Conservation (phyloP, 2,113 vertebrate species). For the Protomyctophum bolini region DNA sequence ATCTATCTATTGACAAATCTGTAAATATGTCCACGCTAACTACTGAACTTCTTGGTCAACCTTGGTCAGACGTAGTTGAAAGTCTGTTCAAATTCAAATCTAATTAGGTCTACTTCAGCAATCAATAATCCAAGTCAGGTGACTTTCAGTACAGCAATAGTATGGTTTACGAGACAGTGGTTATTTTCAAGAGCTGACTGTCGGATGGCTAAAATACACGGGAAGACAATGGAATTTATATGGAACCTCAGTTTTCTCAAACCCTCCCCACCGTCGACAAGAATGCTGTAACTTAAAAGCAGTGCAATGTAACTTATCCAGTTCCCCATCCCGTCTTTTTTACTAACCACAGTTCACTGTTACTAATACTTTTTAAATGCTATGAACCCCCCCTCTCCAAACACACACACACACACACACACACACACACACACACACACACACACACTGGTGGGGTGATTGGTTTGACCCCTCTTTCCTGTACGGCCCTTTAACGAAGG, state of each 20-base stretch:
- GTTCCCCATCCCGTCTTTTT: conserved; percentile 11
- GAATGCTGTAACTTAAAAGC: neutral
- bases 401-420: neutral
- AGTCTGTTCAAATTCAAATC: neutral
- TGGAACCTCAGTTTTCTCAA: neutral
- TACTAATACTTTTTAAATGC: conserved; percentile 32
- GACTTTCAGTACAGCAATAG: neutral
- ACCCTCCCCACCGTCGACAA: neutral
- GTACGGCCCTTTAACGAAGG: neutral
- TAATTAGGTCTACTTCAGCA: neutral
- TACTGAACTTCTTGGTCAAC: conserved; percentile 10
- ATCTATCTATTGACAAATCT: conserved; percentile 30
- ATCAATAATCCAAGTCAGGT: neutral
- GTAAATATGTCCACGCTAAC: conserved; percentile 63
- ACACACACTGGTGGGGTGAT: neutral
- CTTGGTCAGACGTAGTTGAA: conserved; percentile 7
- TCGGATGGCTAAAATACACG: conserved; percentile 28
- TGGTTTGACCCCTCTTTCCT: conserved; percentile 12
- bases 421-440: neutral
- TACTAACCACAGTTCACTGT: conserved; percentile 52
- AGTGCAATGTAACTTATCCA: conserved; percentile 8
- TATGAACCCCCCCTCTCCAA: too few species aligned
- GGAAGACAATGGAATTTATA: neutral
- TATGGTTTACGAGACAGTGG: neutral
- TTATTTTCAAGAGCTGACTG: neutral